Conservation (phyloP, 1,140 invertebrate species). For the Eubasilissa regina region DNA sequence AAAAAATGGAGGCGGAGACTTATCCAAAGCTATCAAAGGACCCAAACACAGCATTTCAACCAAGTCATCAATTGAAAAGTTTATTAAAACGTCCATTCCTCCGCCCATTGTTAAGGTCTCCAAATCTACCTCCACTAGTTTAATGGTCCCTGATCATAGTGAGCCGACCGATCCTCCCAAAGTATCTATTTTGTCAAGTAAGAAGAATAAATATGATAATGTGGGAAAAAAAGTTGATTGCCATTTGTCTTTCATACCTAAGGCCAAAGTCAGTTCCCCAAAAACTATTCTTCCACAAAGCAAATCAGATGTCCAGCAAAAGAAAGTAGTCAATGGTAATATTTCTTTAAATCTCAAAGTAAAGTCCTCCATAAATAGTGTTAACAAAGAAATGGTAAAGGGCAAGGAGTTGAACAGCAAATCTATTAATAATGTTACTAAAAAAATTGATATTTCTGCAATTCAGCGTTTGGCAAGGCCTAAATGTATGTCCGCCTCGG, state of each 20-base stretch:
- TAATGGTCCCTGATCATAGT: not conserved
- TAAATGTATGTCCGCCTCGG: constrained; percentile 4
- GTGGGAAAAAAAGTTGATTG: constrained; percentile 26
- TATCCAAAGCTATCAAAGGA: not conserved
- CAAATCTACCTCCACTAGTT: constrained; percentile 3
- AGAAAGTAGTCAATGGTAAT: not conserved
- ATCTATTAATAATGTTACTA: constrained; percentile 13
- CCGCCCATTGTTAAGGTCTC: not conserved
- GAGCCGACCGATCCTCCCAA: not conserved
- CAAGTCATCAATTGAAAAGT: not conserved
- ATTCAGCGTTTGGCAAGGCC: constrained; percentile 36
- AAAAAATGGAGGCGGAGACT: constrained; percentile 15
- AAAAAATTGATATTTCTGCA: constrained; percentile 34
- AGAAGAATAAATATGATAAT: constrained; percentile 1
- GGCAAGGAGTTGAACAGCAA: not conserved
- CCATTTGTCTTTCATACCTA: constrained; percentile 12
- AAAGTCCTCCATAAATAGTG: not conserved
- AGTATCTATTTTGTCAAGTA: not conserved
- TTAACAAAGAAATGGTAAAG: not conserved
- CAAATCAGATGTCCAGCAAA: not conserved
- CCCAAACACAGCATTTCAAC: constrained; percentile 14
- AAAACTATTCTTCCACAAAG: not conserved
- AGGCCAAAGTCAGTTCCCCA: not conserved
- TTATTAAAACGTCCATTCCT: not conserved
- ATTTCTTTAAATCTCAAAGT: not conserved